Evolutionary conservation across 1,140 invertebrate genomes (phyloP).

Genomic region (Aricia agestis): DNA sequence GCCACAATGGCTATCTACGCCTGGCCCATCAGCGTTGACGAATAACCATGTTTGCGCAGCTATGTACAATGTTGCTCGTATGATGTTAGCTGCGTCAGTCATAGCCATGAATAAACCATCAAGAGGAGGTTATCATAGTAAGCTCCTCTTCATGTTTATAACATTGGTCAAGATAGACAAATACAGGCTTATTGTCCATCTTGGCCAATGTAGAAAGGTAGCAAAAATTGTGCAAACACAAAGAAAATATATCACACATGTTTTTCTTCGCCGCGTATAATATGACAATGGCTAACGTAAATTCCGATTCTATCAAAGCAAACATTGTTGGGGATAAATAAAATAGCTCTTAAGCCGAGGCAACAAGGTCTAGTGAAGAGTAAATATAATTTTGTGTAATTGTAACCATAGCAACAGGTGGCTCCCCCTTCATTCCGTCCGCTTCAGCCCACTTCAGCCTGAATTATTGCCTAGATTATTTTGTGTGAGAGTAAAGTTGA

Average conservation of each 20-base stretch:
- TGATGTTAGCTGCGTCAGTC: too few relatives aligned
- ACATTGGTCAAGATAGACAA: too few relatives aligned
- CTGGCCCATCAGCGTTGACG: too few relatives aligned
- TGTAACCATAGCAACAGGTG: conserved; percentile 53
- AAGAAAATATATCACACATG: neutral
- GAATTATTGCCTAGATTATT: conserved; percentile 49
- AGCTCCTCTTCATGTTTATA: too few relatives aligned
- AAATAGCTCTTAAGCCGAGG: neutral
- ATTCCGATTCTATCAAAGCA: neutral
- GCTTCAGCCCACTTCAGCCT: conserved; percentile 40
- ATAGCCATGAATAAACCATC: too few relatives aligned
- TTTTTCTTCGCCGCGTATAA: neutral
- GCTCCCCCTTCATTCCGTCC: conserved; percentile 29
- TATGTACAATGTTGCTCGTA: too few relatives aligned
- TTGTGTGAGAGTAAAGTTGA: conserved; percentile 38
- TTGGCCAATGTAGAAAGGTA: neutral
- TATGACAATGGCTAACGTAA: conserved; percentile 5
- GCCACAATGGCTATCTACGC: too few relatives aligned
- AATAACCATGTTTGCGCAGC: too few relatives aligned
- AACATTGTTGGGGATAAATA: neutral
- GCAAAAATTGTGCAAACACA: neutral
- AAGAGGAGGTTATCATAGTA: too few relatives aligned
- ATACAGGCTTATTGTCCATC: neutral
- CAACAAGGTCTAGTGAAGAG: conserved; percentile 9
- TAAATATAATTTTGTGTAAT: conserved; percentile 28